phyloP scores from a whole-genome alignment of 2,797 vertebrate species.

The Manis javanica region DNA sequence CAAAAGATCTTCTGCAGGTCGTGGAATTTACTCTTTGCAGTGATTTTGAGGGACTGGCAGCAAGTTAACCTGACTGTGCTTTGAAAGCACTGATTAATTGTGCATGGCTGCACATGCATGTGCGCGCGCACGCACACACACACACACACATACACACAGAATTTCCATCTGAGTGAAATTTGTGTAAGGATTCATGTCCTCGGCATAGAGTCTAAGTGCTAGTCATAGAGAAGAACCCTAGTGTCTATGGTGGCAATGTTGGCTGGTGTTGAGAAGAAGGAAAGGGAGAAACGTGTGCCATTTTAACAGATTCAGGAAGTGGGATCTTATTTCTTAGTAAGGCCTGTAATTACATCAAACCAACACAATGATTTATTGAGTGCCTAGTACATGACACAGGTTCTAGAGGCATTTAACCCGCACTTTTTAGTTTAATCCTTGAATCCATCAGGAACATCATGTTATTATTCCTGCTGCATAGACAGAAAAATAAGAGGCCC shows the following conservation, averaged over 20 bases:
- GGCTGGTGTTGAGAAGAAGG: not conserved
- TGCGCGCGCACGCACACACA: no score
- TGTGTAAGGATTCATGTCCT: not conserved
- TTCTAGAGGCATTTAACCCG: not conserved
- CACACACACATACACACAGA: not conserved
- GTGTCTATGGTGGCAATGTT: not conserved
- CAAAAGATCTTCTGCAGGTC: not conserved
- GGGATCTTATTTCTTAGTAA: not conserved
- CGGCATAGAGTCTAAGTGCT: not conserved
- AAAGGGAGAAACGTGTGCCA: not conserved
- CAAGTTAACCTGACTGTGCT: not conserved
- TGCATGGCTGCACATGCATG: not conserved
- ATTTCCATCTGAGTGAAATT: not conserved
- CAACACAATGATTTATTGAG: constrained; percentile 6
- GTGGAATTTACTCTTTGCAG: not conserved
- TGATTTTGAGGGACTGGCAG: not conserved
- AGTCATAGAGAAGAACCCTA: constrained; percentile 27
- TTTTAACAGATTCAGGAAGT: not conserved
- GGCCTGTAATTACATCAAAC: not conserved
- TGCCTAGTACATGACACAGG: not conserved
- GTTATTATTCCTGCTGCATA: not conserved
- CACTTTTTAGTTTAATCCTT: not conserved
- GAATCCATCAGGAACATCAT: not conserved
- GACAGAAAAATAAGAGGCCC: not conserved
- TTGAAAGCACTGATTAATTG: not conserved